Evolutionary conservation across 2,888 invertebrate species (phyloP), one percentile per base, ranked within the genome.

Genomic region (Andrena haemorrhoa): DNA sequence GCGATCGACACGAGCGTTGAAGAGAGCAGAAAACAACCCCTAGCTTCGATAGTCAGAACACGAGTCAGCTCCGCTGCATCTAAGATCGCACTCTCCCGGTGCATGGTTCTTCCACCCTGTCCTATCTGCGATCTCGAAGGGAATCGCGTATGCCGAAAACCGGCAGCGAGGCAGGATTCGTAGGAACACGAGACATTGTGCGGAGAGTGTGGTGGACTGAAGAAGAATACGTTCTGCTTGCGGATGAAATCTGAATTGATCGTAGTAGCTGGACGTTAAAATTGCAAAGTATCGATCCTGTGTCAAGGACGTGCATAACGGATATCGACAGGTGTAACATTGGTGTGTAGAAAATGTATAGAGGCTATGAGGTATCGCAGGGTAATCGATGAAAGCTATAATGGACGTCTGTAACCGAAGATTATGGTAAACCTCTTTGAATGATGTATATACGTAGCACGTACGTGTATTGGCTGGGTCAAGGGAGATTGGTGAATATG

Each of bases 361-460:
- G 58, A 33, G 16, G n/a, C 29, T 8, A 23, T 7, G 26, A 58
- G 49, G 51, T 41, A 53, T 60, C 47, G 31, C 56, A 26, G 35
- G 33, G 63, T 68, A 79, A 72, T 80, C 80, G 80, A 80, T 79
- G 79, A 68, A 72, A 66, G 61, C 61, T 72, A 79, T 80, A 80
- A 80, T 71, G 80, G 71, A 79, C 49, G 79, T 79, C 72, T 72
- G 80, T 80, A 78, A 63, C 72, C 72, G 72, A 79, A 80, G 80
- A 80, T 80, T 80, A 80, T 79, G 79, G 72, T 80, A 79, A 80
- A 80, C 72, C 79, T 72, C 79, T 79, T 72, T 79, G 79, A 79
- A 72, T 68, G 72, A 72, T 63, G 79, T 35, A 41, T 35, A 41
- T 41, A 41, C 41, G 41, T 41, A 16, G 12, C 16, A 78, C 78